Percentiles rank a stretch among this genome's conserved stretches.
Evolutionary conservation across 30 jellyfish, hydroid and myxozoan genomes (phyloP).

Genomic region (Chrysaora quinquecirrha): DNA sequence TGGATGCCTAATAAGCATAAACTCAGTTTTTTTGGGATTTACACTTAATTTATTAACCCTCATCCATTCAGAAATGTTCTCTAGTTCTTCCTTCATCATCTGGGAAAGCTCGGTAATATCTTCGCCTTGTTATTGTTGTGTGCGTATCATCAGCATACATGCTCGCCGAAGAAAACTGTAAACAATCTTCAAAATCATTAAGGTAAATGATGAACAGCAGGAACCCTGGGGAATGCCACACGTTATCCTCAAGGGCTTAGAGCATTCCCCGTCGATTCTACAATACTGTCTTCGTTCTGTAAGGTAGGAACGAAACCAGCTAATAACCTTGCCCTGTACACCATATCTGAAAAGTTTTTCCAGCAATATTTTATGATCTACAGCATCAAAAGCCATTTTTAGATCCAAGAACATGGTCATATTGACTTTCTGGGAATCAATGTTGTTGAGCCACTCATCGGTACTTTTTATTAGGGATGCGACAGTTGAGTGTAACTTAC

Average conservation of each 20-base stretch:
- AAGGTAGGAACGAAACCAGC: conserved; percentile 5
- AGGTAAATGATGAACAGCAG: neutral
- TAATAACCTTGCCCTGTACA: neutral
- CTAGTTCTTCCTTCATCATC: conserved; percentile 2
- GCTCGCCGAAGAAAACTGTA: conserved; percentile 1
- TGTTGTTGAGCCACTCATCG: neutral
- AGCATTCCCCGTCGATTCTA: conserved; percentile 1
- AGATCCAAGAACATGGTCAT: conserved; percentile 2
- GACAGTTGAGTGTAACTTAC: conserved; percentile 15
- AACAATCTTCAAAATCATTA: neutral
- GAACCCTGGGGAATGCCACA: too few relatives aligned
- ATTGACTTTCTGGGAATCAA: neutral
- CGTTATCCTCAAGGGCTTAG: conserved; percentile 1
- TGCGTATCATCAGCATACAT: conserved; percentile 1
- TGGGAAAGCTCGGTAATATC: conserved; percentile 4
- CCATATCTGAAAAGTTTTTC: neutral
- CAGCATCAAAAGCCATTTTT: neutral
- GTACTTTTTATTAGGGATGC: neutral
- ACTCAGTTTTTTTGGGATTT: too few relatives aligned
- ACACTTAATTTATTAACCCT: neutral
- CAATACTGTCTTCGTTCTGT: conserved; percentile 2
- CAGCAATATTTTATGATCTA: neutral
- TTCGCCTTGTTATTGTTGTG: neutral
- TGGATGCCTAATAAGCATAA: conserved; percentile 19
- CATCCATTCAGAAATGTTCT: too few relatives aligned